These are phyloP conservation scores for Drosophila arawakana DNA, from an alignment of 1,140 invertebrate genomes.

Conservation along the genomic window DNA sequence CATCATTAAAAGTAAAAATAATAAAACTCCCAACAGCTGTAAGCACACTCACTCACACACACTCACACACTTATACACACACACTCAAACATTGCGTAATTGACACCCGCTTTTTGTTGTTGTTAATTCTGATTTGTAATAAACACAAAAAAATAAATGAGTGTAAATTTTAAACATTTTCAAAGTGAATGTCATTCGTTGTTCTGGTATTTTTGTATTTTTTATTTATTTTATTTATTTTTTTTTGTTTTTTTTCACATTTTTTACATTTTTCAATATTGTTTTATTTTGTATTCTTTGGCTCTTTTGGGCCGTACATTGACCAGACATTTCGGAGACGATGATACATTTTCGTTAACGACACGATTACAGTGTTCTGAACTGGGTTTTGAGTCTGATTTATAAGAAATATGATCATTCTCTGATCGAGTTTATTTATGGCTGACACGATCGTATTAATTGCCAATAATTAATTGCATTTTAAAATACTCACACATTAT, in stretches of 20 bases:
- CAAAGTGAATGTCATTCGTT: slow-evolving; percentile 64
- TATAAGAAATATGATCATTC: slow-evolving; percentile 23
- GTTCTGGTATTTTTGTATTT: slow-evolving; percentile 17
- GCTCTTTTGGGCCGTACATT: slow-evolving; percentile 55
- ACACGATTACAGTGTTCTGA: slow-evolving; percentile 25
- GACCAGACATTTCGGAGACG: slow-evolving; percentile 59
- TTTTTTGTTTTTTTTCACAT: neutral
- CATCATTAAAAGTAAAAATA: slow-evolving; percentile 74
- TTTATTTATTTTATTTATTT: too few relatives aligned
- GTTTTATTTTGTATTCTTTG: slow-evolving; percentile 32
- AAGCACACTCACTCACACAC: slow-evolving; percentile 9
- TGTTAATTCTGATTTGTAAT: slow-evolving; percentile 45
- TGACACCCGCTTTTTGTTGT: slow-evolving; percentile 30
- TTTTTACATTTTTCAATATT: slow-evolving; percentile 20
- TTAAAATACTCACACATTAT: slow-evolving; percentile 9
- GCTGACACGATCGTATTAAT: slow-evolving; percentile 14
- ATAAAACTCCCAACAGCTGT: slow-evolving; percentile 45
- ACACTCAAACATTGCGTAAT: slow-evolving; percentile 44
- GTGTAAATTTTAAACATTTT: slow-evolving; percentile 50
- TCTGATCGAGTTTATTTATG: slow-evolving; percentile 35
- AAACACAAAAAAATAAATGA: slow-evolving; percentile 44
- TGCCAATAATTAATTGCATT: slow-evolving; percentile 16
- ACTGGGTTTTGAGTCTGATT: slow-evolving; percentile 32
- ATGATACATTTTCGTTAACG: slow-evolving; percentile 57
- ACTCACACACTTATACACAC: slow-evolving; percentile 21